Evolutionary conservation across 2,113 vertebrate genomes (phyloP), one percentile per base, ranked within the genome.

Genomic region (Danionella cerebrum): DNA sequence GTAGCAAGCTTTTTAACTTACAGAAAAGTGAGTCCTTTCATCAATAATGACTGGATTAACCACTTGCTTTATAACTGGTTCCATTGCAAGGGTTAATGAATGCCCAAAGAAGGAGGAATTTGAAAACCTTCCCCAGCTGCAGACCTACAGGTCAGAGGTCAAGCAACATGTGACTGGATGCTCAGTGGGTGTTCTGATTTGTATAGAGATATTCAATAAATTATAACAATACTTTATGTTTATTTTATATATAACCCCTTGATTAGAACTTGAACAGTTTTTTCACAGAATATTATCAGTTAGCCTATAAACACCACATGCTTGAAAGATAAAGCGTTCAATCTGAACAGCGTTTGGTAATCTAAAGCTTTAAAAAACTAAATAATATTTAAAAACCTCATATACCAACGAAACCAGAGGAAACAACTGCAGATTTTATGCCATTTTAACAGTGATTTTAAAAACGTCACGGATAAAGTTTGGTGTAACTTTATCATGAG

Each of bases 61-160:
- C 64, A 70, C 67, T 33, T 73, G 71, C 38, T 67, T 69, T 70
- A 70, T 74, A 83, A 82, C 83, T 65, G 73, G 82, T 82, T 81
- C 77, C 76, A 81, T 81, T 41, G 55, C 48, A 74, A 36, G 71
- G 66, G 78, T 73, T 85, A 85, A 86, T 82, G 71, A 79, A 77
- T 85, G 83, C 80, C 82, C 82, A 80, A 50, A 53, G 66, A 62
- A 73, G 41, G 66, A 81, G 80, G 81, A 84, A 85, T 84, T 81
- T 76, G 68, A 82, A 80, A 76, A 75, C 79, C 76, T 66, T 65
- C 77, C 80, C 71, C 86, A 84, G 83, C 84, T 86, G 84, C 79
- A 82, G 59, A 68, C 78, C 70, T 38, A 45, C 52, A 73, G 82
- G 39, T 84, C 82, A 85, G 67, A 86, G 85, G 79, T 85, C 80